Conservation (phyloP, 2,113 vertebrate species). For the Phalacrocorax aristotelis region DNA sequence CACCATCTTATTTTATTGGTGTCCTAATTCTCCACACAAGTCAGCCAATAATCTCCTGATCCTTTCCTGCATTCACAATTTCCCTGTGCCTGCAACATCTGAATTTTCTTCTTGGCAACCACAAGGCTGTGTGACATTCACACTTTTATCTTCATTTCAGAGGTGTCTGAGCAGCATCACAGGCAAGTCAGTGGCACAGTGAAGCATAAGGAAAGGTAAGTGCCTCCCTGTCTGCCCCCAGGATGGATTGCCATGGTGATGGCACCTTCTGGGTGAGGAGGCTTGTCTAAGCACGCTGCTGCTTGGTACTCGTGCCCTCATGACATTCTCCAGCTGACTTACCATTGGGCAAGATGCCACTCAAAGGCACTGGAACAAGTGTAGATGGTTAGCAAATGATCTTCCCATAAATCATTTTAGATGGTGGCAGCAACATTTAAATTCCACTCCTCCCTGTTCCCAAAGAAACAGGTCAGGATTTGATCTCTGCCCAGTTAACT, state of each 20-base stretch:
- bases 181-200: background rate
- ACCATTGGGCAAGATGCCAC: background rate
- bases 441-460: background rate
- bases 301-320: background rate
- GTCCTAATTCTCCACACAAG: background rate
- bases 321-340: background rate
- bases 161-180: background rate
- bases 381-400: background rate
- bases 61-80: background rate
- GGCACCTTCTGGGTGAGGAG: background rate
- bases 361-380: background rate
- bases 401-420: background rate
- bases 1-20: background rate
- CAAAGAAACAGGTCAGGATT: background rate
- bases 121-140: background rate
- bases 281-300: background rate
- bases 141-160: background rate
- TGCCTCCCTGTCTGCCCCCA: background rate
- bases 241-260: background rate
- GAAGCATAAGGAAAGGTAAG: background rate
- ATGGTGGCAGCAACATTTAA: background rate
- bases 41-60: background rate
- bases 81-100: background rate
- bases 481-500: background rate
- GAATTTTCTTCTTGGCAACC: background rate